These are phyloP conservation scores for Gavialis gangeticus DNA, from an alignment of 2,113 vertebrate species.

Conservation along the genomic window DNA sequence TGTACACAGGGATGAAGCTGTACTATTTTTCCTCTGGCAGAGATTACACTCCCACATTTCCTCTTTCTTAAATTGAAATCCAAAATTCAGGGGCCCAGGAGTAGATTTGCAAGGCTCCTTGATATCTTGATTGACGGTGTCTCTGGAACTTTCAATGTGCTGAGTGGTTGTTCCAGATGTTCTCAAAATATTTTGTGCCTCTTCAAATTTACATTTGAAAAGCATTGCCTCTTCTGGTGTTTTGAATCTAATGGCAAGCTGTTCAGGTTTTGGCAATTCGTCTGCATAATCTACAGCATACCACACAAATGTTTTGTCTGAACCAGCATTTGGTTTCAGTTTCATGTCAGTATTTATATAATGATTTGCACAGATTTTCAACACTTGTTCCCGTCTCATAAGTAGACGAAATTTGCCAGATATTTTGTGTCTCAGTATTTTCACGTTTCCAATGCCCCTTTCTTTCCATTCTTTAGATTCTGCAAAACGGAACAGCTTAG, in stretches of 20 bases:
- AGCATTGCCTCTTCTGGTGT: slow-evolving; percentile 92
- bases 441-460: slow-evolving; percentile 93
- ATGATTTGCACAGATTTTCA: slow-evolving; percentile 99
- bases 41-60: slow-evolving; percentile 85
- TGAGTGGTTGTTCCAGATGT: slow-evolving; percentile 59
- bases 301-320: slow-evolving; percentile 98
- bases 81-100: slow-evolving; percentile 71
- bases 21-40: slow-evolving; percentile 83
- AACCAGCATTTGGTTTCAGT: slow-evolving; percentile 90
- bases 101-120: slow-evolving; percentile 65
- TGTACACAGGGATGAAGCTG: slow-evolving; percentile 73
- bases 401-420: slow-evolving; percentile 94
- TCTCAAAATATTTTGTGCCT: slow-evolving; percentile 85
- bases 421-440: slow-evolving; percentile 93
- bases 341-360: slow-evolving; percentile 95
- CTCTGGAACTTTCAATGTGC: slow-evolving; percentile 49
- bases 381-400: slow-evolving; percentile 97
- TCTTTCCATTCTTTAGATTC: slow-evolving; percentile 98
- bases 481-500: slow-evolving; percentile 92
- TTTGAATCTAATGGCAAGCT: slow-evolving; percentile 97
- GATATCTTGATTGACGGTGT: slow-evolving; percentile 43
- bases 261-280: slow-evolving; percentile 91
- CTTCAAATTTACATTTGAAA: slow-evolving; percentile 95
- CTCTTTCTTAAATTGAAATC: slow-evolving; percentile 83
- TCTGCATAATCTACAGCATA: slow-evolving; percentile 96